A percentile compares a stretch with the other conserved stretches of the same genome.
Conservation (phyloP, 1,140 invertebrate species). For the Asobara japonica region DNA sequence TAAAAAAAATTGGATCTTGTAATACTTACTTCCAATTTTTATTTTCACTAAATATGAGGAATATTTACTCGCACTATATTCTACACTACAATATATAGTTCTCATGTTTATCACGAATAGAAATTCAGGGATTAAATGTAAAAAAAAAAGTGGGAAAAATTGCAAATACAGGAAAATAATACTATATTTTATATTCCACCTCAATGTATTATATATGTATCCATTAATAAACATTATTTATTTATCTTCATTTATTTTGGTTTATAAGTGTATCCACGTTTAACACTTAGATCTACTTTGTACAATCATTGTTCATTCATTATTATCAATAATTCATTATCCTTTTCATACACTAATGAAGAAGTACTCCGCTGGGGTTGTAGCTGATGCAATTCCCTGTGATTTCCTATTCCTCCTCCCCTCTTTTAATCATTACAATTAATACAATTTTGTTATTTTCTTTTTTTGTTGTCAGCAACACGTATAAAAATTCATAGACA, state of each 20-base stretch:
- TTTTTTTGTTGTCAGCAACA: constrained; percentile 1
- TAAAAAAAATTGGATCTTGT: no score
- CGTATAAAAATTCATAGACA: constrained; percentile 32
- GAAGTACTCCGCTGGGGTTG: neutral
- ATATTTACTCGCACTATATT: no score
- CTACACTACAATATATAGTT: no score
- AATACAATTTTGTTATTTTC: no score
- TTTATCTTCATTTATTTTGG: neutral
- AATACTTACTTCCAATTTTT: no score
- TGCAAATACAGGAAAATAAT: neutral
- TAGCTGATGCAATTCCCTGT: neutral
- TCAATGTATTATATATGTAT: neutral
- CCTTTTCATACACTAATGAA: neutral
- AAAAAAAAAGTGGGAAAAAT: no score
- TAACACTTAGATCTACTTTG: constrained; percentile 12
- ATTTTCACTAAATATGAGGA: no score
- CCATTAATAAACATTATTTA: neutral
- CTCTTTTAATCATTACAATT: neutral
- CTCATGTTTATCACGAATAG: no score
- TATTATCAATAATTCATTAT: neutral
- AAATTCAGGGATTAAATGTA: no score
- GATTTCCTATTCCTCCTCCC: neutral
- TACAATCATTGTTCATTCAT: constrained; percentile 4
- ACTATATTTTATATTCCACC: neutral
- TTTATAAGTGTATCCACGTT: neutral